Conservation (phyloP, 37 sponge, comb jelly and placozoan species). For the Hexactinellida sp. region DNA sequence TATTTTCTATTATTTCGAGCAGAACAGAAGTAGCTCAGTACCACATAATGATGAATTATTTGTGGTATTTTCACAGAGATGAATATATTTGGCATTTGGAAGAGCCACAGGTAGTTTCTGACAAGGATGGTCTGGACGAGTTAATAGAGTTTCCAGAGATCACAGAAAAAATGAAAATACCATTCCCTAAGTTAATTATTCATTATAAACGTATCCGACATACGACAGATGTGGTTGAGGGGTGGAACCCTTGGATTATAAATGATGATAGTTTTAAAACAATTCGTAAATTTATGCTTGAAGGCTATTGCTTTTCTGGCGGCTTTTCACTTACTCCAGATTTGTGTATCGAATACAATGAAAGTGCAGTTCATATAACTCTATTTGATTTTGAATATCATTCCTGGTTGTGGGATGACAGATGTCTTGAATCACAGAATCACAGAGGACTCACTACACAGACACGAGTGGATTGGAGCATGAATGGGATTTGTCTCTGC, state of each 20-base stretch:
- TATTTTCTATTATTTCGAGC: background rate
- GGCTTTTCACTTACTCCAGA: background rate
- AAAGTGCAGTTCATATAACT: background rate
- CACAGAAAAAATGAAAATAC: background rate
- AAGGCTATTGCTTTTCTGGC: background rate
- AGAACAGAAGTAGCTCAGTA: background rate
- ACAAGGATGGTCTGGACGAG: background rate
- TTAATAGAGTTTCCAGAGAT: background rate
- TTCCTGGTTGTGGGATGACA: background rate
- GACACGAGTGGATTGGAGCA: background rate
- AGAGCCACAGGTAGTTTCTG: background rate
- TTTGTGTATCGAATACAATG: background rate
- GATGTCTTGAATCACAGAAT: background rate
- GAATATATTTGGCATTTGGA: background rate
- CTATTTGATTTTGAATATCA: background rate
- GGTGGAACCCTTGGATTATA: background rate
- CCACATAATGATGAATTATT: background rate
- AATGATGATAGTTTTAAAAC: background rate
- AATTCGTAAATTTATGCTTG: background rate
- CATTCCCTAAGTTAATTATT: background rate
- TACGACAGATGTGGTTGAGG: background rate
- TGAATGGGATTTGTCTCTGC: background rate
- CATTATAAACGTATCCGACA: background rate
- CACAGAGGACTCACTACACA: background rate
- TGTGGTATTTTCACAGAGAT: background rate